Evolutionary conservation across 2,797 vertebrate species (phyloP), one percentile per base, ranked within the genome.

Genomic region (Rallus crepitans): DNA sequence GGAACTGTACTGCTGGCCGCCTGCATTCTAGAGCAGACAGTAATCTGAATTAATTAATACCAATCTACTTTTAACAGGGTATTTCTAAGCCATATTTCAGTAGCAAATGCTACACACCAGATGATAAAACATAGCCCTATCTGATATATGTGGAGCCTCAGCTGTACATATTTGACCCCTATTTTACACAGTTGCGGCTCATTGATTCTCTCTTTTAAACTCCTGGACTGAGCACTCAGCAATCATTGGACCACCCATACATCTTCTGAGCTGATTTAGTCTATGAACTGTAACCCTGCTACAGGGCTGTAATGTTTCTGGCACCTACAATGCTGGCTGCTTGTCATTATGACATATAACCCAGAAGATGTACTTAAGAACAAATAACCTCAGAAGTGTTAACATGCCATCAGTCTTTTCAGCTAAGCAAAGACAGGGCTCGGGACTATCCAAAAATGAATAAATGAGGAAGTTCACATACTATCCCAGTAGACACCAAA

Each of bases 111-210:
- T 96, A 78, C 60, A 94, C 55, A 90, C 70, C 56, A 78, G 72
- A 95, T 98, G 97, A 97, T 97, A 93, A 97, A 96, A 92, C 88
- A 95, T 77, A 89, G 70, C 11, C 30, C 52, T 94, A 17, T 82
- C 97, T 97, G 97, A 97, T 97, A 64, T 94, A 97, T 96, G 69
- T 95, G 94, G 95, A 97, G 93, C 93, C 97, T 96, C 97, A 98
- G 97, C 97, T 98, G 97, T 96, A 98, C 96, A 96, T 97, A 96
- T 97, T 97, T 98, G 98, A 98, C 96, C 97, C 97, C 97, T 97
- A 97, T 98, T 98, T 98, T 98, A 97, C 97, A 97, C 97, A 95
- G 97, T 94, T 97, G 95, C 2, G 80, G 96, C 97, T 98, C 98
- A 98, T 98, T 98, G 98, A 98, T 96, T 97, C 97, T 95, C 95